Evolutionary conservation across 2,888 invertebrate genomes (phyloP).

Genomic region (Gonocerus acuteangulatus): DNA sequence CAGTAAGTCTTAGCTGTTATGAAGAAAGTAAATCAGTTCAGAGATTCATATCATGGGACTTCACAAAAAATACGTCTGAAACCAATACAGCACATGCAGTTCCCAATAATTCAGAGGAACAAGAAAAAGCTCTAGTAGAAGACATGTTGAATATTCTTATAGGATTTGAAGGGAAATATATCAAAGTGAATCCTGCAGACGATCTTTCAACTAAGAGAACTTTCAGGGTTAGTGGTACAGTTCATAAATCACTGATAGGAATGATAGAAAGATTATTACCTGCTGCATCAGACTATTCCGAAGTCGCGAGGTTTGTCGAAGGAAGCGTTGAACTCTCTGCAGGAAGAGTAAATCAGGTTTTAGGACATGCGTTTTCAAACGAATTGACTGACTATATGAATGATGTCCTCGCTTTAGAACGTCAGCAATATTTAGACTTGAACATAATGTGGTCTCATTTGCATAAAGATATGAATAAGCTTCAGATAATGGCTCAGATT

Average conservation of each 20-base stretch:
- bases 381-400: conserved; percentile 71
- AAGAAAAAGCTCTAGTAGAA: conserved; percentile 52
- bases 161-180: conserved; percentile 62
- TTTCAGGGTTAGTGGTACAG: conserved; percentile 60
- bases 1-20: too few relatives aligned
- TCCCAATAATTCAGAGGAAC: background rate
- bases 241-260: conserved; percentile 64
- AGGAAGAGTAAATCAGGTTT: conserved; percentile 86
- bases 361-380: conserved; percentile 72
- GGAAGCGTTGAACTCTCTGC: conserved; percentile 68
- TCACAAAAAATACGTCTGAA: background rate
- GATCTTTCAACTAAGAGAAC: conserved; percentile 52
- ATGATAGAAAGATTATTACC: conserved; percentile 75
- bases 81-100: background rate
- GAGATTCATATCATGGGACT: background rate
- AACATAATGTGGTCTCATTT: conserved; percentile 23
- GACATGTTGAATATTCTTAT: conserved; percentile 74
- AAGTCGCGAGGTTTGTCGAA: conserved; percentile 76
- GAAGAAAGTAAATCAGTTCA: background rate
- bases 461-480: background rate
- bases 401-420: conserved; percentile 1
- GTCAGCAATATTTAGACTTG: conserved; percentile 1
- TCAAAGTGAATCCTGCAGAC: conserved; percentile 50
- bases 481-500: conserved; percentile 17
- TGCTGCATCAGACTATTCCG: conserved; percentile 78